Evolutionary conservation across 37 sponge, comb jelly and placozoan species (phyloP).

Genomic region (Dysidea cf. avara): DNA sequence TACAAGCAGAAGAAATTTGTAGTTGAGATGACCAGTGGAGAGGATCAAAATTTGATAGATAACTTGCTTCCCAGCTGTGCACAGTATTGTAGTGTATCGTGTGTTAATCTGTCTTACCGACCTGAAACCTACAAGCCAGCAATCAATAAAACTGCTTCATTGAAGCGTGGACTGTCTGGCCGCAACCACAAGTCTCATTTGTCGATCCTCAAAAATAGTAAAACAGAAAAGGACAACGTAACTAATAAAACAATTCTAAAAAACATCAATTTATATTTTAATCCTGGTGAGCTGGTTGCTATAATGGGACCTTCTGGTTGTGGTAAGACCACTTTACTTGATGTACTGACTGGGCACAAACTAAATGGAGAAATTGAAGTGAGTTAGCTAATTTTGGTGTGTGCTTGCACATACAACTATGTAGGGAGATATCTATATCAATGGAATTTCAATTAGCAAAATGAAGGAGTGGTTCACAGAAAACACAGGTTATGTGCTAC

Average conservation of each 20-base stretch:
- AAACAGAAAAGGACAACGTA: too few relatives aligned
- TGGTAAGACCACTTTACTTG: constrained; percentile 79
- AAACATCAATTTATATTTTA: constrained; percentile 72
- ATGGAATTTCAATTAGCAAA: constrained; percentile 43
- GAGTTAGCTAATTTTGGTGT: not conserved
- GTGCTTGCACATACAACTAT: not conserved
- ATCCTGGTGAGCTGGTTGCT: constrained; percentile 76
- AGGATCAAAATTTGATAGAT: not conserved
- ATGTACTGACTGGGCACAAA: constrained; percentile 56
- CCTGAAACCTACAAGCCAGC: constrained; percentile 2
- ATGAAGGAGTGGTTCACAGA: constrained; percentile 69
- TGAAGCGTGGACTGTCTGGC: not conserved
- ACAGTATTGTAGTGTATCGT: constrained; percentile 39
- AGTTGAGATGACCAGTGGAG: not conserved
- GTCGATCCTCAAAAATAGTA: too few relatives aligned
- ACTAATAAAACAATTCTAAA: constrained; percentile 46
- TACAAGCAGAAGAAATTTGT: constrained; percentile 30
- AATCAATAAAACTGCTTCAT: not conserved
- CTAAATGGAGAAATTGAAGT: constrained; percentile 38
- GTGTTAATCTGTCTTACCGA: constrained; percentile 39
- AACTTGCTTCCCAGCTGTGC: constrained; percentile 27
- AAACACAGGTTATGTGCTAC: constrained; percentile 78
- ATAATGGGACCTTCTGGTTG: constrained; percentile 86
- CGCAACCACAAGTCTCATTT: not conserved
- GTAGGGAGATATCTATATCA: constrained; percentile 66